phyloP scores from a whole-genome alignment of 2,797 vertebrate genomes.

The Karalla daura region DNA sequence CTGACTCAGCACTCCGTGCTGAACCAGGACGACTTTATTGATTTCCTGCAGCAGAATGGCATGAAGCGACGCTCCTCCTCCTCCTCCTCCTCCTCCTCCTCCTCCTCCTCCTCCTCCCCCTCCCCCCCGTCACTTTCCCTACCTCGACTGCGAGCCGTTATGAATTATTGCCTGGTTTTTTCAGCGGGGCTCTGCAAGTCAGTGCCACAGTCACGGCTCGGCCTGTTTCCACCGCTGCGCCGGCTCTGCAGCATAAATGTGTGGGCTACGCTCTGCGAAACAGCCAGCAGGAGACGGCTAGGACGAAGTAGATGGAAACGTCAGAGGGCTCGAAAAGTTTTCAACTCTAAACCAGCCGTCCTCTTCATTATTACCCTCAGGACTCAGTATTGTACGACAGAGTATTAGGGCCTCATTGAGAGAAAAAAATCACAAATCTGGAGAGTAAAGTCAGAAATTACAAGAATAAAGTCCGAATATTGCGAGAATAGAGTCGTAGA shows the following conservation, averaged over 20 bases:
- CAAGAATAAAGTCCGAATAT: too few species aligned
- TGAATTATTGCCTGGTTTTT: constrained; percentile 24
- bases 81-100: not conserved
- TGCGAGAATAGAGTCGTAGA: too few species aligned
- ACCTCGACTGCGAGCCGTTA: too few species aligned
- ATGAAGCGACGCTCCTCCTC: not conserved
- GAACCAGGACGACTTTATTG: constrained; percentile 26
- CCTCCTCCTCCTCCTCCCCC: not conserved
- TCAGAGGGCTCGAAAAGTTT: not conserved
- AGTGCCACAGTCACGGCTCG: constrained; percentile 10
- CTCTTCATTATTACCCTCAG: not conserved
- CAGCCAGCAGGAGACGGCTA: not conserved
- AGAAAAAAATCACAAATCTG: too few species aligned
- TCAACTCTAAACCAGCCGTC: not conserved
- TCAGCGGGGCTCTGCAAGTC: not conserved
- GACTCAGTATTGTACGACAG: too few species aligned
- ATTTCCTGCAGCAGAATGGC: constrained; percentile 35
- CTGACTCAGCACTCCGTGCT: constrained; percentile 37
- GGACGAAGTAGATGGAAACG: not conserved
- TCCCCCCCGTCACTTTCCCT: too few species aligned
- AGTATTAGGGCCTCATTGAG: too few species aligned
- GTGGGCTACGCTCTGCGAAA: not conserved
- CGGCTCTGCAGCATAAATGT: constrained; percentile 25
- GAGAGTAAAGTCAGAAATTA: too few species aligned
- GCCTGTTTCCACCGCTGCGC: constrained; percentile 2